Conservation (phyloP, 2,113 vertebrate species). For the Nestor notabilis region DNA sequence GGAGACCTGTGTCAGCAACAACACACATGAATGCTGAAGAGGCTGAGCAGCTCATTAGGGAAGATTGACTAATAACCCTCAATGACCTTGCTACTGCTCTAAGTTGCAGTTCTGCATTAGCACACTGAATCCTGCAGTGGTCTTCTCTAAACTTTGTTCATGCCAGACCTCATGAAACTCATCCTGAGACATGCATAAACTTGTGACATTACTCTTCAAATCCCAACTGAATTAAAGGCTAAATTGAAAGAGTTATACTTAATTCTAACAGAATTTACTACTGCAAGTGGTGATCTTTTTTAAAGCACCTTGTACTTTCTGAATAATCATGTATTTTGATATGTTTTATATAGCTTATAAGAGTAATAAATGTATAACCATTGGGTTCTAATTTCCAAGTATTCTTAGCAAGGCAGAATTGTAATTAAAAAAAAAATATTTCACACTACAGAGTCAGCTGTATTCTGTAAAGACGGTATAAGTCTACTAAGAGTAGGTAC, state of each 20-base stretch:
- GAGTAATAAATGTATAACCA: background rate
- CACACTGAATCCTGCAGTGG: background rate
- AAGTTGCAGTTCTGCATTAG: slow-evolving; percentile 34
- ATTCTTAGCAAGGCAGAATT: background rate
- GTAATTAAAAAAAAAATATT: background rate
- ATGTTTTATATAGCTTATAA: background rate
- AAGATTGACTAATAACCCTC: slow-evolving; percentile 47
- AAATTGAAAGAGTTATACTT: background rate
- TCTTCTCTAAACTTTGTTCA: background rate
- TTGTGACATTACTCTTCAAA: background rate
- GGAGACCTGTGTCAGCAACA: slow-evolving; percentile 66
- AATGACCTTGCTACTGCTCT: slow-evolving; percentile 50
- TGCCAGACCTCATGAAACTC: background rate
- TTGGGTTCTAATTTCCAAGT: background rate
- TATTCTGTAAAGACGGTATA: background rate
- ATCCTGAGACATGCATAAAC: background rate
- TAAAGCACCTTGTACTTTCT: background rate
- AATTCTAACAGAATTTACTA: background rate
- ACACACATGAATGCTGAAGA: slow-evolving; percentile 62
- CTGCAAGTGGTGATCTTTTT: background rate
- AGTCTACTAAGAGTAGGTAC: background rate
- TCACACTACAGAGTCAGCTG: rapidly evolving
- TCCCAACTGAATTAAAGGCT: background rate
- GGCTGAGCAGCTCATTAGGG: slow-evolving; percentile 55
- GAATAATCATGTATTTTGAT: background rate